Base-by-base conservation (phyloP, 2,888 invertebrate genomes). In the Agapostemon virescens region DNA sequence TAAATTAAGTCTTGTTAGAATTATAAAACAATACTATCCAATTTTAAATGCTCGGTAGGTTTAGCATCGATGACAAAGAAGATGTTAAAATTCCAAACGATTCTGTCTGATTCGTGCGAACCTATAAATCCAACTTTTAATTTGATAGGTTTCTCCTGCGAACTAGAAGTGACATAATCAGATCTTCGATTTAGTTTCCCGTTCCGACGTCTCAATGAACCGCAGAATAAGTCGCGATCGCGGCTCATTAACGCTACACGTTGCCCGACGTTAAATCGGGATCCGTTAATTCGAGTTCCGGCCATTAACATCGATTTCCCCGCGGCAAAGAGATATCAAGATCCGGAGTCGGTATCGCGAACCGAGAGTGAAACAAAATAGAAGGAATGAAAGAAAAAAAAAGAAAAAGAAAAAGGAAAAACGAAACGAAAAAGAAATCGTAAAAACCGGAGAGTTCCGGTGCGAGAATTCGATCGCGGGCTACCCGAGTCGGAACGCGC, bases 191-290 rank as follows among this genome's bases (percentile, higher is more conserved):
- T 40, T 15, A 15, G 40, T 40, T 45, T 45, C n/a, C 45, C 45
- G 45, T 45, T 52, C 23, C 4, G 40, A 40, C 4, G 40, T 55
- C 13, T 49, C 63, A 79, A 74, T 74, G 74, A 71, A 74, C 58
- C 26, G 63, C 70, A 7, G 23, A 55, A 33, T 30, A 76, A 80
- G 55, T 80, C 49, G 80, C 66, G 17, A 69, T 38, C 72, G 67
- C 69, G 72, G 80, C 73, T 76, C 75, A 63, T 82, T 82, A 80
- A 64, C 70, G 66, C 63, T 45, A 23, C 69, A 58, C 55, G 58
- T n/a, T 6, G 30, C 23, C 42, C 67, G 66, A n/a, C 71, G 52
- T 75, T 63, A 45, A 82, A 80, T 73, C 75, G 68, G 69, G 64
- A 80, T 69, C 76, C 69, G 72, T 67, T 70, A 76, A 76, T 76